Conservation (phyloP, 2,797 vertebrate genomes). For the Decapterus maruadsi region DNA sequence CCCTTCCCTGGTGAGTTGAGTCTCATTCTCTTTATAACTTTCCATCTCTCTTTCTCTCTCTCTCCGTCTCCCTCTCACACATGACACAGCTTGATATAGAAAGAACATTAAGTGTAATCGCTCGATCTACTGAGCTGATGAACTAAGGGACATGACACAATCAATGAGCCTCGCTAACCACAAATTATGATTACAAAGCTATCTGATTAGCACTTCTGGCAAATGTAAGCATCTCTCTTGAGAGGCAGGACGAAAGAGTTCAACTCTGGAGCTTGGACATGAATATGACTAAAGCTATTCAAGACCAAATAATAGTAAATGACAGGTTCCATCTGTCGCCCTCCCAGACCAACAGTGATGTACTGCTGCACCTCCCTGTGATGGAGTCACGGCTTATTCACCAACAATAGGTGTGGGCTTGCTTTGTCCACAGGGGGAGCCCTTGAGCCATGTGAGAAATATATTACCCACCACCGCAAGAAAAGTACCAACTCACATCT, state of each 20-base stretch:
- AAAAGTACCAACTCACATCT: conserved; percentile 20
- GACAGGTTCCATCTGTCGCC: conserved; percentile 52
- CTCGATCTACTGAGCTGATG: conserved; percentile 60
- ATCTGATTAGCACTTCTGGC: conserved; percentile 61
- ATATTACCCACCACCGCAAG: conserved; percentile 14
- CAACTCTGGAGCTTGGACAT: conserved; percentile 3
- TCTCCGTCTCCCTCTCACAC: conserved; percentile 4
- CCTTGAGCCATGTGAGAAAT: conserved; percentile 68
- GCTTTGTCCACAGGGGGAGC: conserved; percentile 78
- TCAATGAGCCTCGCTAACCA: conserved; percentile 65
- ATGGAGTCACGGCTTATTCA: conserved; percentile 28
- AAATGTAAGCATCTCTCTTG: conserved; percentile 31
- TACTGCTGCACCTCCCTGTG: conserved; percentile 32
- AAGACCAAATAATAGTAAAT: conserved; percentile 55
- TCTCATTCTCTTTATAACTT: conserved; percentile 28
- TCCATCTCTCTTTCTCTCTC: background rate
- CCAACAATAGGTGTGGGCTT: conserved; percentile 26
- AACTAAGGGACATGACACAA: conserved; percentile 57
- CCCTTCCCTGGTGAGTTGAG: conserved; percentile 36
- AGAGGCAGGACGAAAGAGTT: conserved; percentile 40
- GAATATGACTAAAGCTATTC: conserved; percentile 50
- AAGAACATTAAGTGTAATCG: conserved; percentile 56
- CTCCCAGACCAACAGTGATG: conserved; percentile 27
- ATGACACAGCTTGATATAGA: conserved; percentile 48
- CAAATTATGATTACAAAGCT: conserved; percentile 70